A percentile compares a stretch with the other conserved stretches of the same genome.
These are phyloP conservation scores for Gymnopithys bicolor DNA, from an alignment of 2,797 vertebrate species.

Conservation along the genomic window DNA sequence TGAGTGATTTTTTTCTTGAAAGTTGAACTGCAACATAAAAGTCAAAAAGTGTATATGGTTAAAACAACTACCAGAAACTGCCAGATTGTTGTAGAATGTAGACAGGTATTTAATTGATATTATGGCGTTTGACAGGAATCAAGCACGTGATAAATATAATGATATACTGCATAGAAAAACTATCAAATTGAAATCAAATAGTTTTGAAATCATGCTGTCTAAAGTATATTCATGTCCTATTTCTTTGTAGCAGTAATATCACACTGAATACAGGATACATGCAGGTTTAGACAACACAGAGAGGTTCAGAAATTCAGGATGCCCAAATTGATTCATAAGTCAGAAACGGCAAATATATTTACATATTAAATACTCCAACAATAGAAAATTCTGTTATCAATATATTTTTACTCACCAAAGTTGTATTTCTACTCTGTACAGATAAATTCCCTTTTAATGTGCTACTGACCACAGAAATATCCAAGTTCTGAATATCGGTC, in stretches of 20 bases:
- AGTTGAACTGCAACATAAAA: conserved; percentile 53
- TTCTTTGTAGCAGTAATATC: background rate
- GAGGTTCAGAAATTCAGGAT: background rate
- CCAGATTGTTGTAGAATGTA: background rate
- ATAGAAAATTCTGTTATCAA: background rate
- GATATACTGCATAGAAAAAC: background rate
- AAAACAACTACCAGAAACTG: background rate
- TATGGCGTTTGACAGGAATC: background rate
- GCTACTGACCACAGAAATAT: background rate
- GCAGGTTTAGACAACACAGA: background rate
- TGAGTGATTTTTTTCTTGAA: conserved; percentile 48
- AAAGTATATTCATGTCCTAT: background rate
- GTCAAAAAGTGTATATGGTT: background rate
- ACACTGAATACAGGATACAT: background rate
- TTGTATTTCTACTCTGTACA: conserved; percentile 33
- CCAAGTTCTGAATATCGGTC: conserved; percentile 17
- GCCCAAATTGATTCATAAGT: background rate
- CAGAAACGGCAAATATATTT: background rate
- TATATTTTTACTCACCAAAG: conserved; percentile 64
- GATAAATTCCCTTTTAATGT: conserved; percentile 34
- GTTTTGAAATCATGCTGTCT: background rate
- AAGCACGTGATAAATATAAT: background rate
- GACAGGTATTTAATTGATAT: background rate
- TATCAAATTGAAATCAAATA: background rate
- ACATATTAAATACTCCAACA: background rate